These are phyloP conservation scores for Lasiurus borealis DNA, from an alignment of 2,113 vertebrate genomes.

Conservation along the genomic window DNA sequence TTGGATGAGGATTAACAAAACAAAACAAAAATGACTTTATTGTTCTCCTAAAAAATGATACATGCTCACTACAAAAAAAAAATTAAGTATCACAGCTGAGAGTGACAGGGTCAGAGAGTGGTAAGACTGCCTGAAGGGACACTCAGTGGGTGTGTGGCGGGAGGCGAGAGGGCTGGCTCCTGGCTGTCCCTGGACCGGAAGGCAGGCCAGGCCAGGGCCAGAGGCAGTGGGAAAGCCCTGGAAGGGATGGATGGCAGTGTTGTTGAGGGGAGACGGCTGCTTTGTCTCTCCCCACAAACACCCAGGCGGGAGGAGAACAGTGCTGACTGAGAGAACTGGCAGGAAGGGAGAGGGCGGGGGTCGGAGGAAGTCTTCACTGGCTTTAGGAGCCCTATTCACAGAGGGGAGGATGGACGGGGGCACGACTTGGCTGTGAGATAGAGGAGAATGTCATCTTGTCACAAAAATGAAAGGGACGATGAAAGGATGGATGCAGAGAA, in stretches of 20 bases:
- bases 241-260: not conserved
- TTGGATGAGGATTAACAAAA: not conserved
- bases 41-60: too few species aligned
- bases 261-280: not conserved
- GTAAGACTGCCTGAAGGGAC: not conserved
- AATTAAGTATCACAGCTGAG: not conserved
- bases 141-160: not conserved
- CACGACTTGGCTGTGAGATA: slow-evolving; percentile 1
- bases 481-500: not conserved
- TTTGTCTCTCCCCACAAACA: too few species aligned
- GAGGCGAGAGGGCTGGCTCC: too few species aligned
- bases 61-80: too few species aligned
- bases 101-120: rapidly evolving
- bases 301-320: not conserved
- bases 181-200: too few species aligned
- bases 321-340: too few species aligned
- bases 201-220: too few species aligned
- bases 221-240: too few species aligned
- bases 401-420: not conserved
- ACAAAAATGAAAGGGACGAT: not conserved
- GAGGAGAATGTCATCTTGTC: not conserved
- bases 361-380: not conserved
- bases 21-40: too few species aligned
- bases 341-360: too few species aligned
- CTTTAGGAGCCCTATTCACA: not conserved